Percentiles rank a stretch among this genome's conserved stretches.
phyloP scores from a whole-genome alignment of 2,797 vertebrate genomes.

The Enteromius thamalakanensis region DNA sequence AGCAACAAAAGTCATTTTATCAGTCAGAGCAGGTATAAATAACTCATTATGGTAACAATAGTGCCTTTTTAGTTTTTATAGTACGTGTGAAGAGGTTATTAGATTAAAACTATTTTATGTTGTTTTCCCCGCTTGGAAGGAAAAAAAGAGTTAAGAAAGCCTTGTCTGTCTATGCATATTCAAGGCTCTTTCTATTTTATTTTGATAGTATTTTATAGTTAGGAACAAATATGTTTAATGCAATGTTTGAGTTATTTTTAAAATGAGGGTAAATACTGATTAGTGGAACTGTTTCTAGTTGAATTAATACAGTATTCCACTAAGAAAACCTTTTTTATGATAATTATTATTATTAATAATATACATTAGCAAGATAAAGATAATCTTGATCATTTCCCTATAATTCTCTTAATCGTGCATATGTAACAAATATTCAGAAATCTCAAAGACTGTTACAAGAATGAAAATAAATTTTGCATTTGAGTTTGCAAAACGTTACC shows the following conservation, averaged over 20 bases:
- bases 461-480: not conserved
- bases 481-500: not conserved
- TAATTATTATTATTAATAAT: not conserved
- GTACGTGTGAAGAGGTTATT: not conserved
- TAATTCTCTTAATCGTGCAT: not conserved
- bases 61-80: not conserved
- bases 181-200: not conserved
- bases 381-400: not conserved
- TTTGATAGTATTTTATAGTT: not conserved
- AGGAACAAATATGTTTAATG: not conserved
- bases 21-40: not conserved
- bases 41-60: not conserved
- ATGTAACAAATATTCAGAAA: not conserved
- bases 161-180: not conserved
- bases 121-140: not conserved
- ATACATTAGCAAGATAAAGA: not conserved
- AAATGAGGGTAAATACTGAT: not conserved
- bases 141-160: not conserved
- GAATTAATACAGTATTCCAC: not conserved
- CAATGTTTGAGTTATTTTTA: not conserved
- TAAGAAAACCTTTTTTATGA: not conserved
- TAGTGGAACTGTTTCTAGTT: not conserved
- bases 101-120: not conserved
- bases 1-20: not conserved
- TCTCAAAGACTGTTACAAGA: not conserved